Evolutionary conservation across 2,888 invertebrate species (phyloP).

Genomic region (Pheosia tremula): DNA sequence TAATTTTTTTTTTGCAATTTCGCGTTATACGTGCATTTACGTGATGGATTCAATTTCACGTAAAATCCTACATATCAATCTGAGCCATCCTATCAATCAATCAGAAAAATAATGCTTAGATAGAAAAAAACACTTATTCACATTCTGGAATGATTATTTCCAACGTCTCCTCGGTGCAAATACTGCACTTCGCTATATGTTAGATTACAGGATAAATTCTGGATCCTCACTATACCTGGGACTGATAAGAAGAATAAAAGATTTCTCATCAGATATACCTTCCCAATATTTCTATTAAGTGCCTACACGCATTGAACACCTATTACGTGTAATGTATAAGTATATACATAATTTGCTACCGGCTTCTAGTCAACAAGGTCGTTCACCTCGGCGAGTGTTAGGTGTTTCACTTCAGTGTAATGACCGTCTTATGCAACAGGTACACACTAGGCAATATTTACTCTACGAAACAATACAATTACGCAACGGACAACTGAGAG

Average conservation of each 20-base stretch:
- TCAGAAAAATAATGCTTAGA: too few relatives aligned
- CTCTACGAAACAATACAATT: slow-evolving; percentile 20
- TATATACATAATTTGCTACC: not conserved
- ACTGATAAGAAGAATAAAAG: too few relatives aligned
- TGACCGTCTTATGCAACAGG: slow-evolving; percentile 23
- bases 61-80: slow-evolving; percentile 5
- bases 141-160: too few relatives aligned
- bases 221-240: not conserved
- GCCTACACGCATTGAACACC: too few relatives aligned
- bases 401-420: slow-evolving; percentile 33
- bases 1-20: slow-evolving; percentile 21
- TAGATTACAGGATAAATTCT: not conserved
- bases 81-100: too few relatives aligned
- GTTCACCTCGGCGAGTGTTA: slow-evolving; percentile 36
- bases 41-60: slow-evolving; percentile 15
- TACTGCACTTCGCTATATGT: too few relatives aligned
- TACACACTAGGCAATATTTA: slow-evolving; percentile 17
- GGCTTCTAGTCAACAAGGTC: slow-evolving; percentile 21
- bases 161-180: too few relatives aligned
- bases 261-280: too few relatives aligned
- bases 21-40: slow-evolving; percentile 9
- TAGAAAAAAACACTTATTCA: not conserved
- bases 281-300: too few relatives aligned
- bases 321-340: not conserved
- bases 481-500: slow-evolving; percentile 19